phyloP scores from a whole-genome alignment of 1,140 invertebrate species.

The Lasioglossum albipes region DNA sequence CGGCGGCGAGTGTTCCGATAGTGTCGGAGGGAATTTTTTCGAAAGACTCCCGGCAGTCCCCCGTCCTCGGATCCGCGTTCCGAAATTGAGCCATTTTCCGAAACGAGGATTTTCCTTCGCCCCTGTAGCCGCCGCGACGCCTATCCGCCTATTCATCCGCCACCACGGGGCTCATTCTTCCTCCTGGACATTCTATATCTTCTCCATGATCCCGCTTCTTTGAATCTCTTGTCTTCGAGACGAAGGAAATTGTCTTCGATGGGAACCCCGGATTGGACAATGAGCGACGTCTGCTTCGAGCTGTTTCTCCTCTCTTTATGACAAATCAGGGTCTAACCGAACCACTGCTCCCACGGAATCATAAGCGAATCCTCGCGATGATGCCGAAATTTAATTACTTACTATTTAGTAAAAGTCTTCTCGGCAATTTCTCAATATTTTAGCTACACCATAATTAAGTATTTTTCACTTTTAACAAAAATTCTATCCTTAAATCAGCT shows the following conservation, averaged over 20 bases:
- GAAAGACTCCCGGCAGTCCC: conserved; percentile 29
- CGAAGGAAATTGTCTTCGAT: not conserved
- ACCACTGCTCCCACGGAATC: too few relatives aligned
- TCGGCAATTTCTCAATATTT: too few relatives aligned
- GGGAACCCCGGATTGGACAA: not conserved
- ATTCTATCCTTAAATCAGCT: too few relatives aligned
- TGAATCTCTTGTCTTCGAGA: not conserved
- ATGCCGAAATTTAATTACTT: too few relatives aligned
- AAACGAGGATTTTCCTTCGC: conserved; percentile 36
- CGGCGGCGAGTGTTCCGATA: conserved; percentile 39
- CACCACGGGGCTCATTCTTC: not conserved
- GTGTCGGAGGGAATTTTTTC: conserved; percentile 52
- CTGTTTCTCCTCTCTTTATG: not conserved
- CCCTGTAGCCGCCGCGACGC: not conserved
- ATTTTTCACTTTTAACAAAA: too few relatives aligned
- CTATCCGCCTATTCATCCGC: conserved; percentile 3
- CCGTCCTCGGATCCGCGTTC: conserved; percentile 6
- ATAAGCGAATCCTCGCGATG: too few relatives aligned
- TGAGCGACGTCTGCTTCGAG: too few relatives aligned
- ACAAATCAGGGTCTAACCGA: not conserved
- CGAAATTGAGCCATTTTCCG: conserved; percentile 61
- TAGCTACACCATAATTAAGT: too few relatives aligned
- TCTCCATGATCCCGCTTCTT: not conserved
- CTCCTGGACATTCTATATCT: not conserved
- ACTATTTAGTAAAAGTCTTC: too few relatives aligned